Base-by-base conservation (phyloP, 2,888 invertebrate species). In the Galerucella pusilla region DNA sequence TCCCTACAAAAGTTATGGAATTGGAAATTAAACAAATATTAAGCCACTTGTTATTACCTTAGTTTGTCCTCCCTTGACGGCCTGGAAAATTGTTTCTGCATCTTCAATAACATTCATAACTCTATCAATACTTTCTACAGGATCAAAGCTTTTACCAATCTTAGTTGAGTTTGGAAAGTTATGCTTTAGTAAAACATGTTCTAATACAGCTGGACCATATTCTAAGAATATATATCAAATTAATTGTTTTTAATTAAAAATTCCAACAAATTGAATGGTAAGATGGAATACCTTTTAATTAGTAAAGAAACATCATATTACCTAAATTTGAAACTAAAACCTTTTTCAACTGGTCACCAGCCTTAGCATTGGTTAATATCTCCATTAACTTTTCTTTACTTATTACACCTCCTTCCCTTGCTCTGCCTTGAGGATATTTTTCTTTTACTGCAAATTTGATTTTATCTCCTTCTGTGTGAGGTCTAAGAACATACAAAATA, bases 401-500 rank as follows among this genome's bases (percentile, higher is more conserved):
- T 0, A 92, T 89, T 6, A 91, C 88, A 78, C 89, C 90, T 65
- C 89, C 90, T 67, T 91, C 90, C 84, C 94, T 93, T 0, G 94
- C 96, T 82, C 94, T 89, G 79, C 95, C 92, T 42, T 92, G 85
- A 0, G 97, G 97, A 88, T 98, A 99, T 83, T 93, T 96, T 86
- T 99, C 98, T 84, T 93, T 93, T 0, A 98, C 97, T 64, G 95
- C 96, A 90, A 98, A 96, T 82, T 94, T 94, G 73, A 95, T 88
- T 88, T 96, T 95, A 84, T 98, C 97, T 2, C 96, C 96, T 87
- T 98, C 97, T 2, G 93, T 93, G 83, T 98, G 94, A 0, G 97
- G 97, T 57, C 98, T 90, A 2, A 99, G 88, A n/a, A 99, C 93
- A 88, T 97, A 96, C 11, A 99, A 89, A 83, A 98, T 99, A 0